Conservation (phyloP, 1,140 invertebrate species). For the Drosophila nebulosa region DNA sequence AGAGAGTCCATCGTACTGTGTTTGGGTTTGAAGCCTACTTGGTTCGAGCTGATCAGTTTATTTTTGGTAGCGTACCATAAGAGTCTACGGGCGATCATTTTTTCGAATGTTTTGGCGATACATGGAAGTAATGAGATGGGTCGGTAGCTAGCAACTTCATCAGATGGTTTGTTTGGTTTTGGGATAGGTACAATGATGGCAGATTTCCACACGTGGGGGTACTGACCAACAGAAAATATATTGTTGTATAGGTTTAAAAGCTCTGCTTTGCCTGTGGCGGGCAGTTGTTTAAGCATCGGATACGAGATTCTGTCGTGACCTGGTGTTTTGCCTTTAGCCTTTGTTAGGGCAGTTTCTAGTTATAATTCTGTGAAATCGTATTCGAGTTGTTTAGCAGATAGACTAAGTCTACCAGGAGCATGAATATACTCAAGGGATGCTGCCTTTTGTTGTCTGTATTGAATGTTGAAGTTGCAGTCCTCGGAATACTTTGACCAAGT, state of each 20-base stretch:
- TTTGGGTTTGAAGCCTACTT: constrained; percentile 22
- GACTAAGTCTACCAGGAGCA: not conserved
- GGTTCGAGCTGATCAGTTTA: no score
- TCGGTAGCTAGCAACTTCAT: not conserved
- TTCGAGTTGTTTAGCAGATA: not conserved
- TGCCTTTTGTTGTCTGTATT: not conserved
- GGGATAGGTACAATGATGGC: not conserved
- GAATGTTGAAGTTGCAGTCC: constrained; percentile 1
- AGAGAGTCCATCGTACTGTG: constrained; percentile 27
- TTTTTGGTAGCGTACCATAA: constrained; percentile 22
- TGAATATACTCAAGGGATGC: no score
- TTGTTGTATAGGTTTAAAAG: not conserved
- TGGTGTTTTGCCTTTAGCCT: not conserved
- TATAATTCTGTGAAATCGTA: not conserved
- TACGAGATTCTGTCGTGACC: no score
- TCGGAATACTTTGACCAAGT: not conserved
- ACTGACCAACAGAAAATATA: constrained; percentile 1
- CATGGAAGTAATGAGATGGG: constrained; percentile 18
- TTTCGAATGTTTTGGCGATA: constrained; percentile 16
- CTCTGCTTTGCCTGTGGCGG: not conserved
- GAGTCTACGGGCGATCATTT: constrained; percentile 16
- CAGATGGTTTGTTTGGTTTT: not conserved
- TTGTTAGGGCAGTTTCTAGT: not conserved
- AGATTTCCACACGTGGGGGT: constrained; percentile 17
- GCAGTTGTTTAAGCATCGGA: no score